These are phyloP conservation scores for Brevimyrus niger DNA, from an alignment of 2,113 vertebrate species.

Conservation along the genomic window DNA sequence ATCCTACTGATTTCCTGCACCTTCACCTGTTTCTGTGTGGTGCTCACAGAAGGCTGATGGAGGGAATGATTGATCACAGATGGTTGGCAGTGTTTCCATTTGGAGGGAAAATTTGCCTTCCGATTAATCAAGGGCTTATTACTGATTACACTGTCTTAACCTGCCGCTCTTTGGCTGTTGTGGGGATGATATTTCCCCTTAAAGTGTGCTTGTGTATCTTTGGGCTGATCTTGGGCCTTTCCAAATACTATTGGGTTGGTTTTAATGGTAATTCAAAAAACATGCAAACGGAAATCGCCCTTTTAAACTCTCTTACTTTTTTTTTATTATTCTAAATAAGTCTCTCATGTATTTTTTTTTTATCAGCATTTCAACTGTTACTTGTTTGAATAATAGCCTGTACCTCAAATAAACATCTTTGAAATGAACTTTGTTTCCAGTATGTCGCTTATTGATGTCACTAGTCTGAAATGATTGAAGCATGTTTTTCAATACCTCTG, in stretches of 20 bases:
- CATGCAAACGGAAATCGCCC: slow-evolving; percentile 16
- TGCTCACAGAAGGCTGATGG: not conserved
- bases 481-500: not conserved
- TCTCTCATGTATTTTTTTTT: not conserved
- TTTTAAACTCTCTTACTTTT: not conserved
- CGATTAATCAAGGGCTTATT: not conserved
- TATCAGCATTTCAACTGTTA: not conserved
- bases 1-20: not conserved
- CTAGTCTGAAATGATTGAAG: not conserved
- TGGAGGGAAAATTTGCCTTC: not conserved
- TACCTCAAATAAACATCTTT: not conserved
- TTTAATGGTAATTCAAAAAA: not conserved
- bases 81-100: not conserved
- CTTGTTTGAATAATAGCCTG: not conserved
- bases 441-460: not conserved
- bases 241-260: not conserved
- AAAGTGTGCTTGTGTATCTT: not conserved
- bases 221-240: not conserved
- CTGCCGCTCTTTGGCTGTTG: not conserved
- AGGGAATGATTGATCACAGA: not conserved
- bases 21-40: not conserved
- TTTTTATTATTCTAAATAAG: not conserved
- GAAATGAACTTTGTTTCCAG: not conserved
- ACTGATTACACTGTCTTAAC: not conserved
- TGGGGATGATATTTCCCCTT: not conserved